Percentiles rank a stretch among this genome's conserved stretches.
Evolutionary conservation across 2,888 invertebrate genomes (phyloP).

Genomic region (Andrena dorsata): DNA sequence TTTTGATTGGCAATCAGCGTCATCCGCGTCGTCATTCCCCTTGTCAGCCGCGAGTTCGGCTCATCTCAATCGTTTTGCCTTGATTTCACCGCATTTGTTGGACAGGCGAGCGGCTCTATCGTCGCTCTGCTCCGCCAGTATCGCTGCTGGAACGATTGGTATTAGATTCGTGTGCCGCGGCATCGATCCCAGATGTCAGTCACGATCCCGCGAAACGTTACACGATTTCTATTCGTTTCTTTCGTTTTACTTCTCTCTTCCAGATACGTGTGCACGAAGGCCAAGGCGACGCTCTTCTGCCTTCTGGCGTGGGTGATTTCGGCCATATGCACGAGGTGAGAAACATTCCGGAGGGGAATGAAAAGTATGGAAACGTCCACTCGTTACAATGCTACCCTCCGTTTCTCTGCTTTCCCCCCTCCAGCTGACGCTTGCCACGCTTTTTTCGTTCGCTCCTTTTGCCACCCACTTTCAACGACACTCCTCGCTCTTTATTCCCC

Average conservation of each 20-base stretch:
- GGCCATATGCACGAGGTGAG: slow-evolving; percentile 94
- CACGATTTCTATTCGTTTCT: slow-evolving; percentile 27
- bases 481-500: not conserved
- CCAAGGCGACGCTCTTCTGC: slow-evolving; percentile 93
- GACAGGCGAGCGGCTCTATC: not conserved
- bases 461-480: not conserved
- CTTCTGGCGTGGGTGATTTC: slow-evolving; percentile 94
- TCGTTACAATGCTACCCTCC: not conserved
- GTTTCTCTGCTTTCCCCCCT: slow-evolving; percentile 4
- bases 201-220: slow-evolving; percentile 32
- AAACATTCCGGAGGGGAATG: slow-evolving; percentile 7
- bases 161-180: slow-evolving; percentile 27
- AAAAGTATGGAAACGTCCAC: not conserved
- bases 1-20: not conserved
- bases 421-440: not conserved
- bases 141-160: slow-evolving; percentile 6
- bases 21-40: not conserved
- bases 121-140: slow-evolving; percentile 21
- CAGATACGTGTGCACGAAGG: slow-evolving; percentile 93
- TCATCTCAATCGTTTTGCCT: not conserved
- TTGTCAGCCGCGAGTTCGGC: not conserved
- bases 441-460: slow-evolving; percentile 19
- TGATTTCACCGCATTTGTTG: not conserved
- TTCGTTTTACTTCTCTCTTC: slow-evolving; percentile 25
- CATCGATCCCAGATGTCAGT: slow-evolving; percentile 28